Conservation (phyloP, 2,888 invertebrate species). For the Notocelia uddmanniana region DNA sequence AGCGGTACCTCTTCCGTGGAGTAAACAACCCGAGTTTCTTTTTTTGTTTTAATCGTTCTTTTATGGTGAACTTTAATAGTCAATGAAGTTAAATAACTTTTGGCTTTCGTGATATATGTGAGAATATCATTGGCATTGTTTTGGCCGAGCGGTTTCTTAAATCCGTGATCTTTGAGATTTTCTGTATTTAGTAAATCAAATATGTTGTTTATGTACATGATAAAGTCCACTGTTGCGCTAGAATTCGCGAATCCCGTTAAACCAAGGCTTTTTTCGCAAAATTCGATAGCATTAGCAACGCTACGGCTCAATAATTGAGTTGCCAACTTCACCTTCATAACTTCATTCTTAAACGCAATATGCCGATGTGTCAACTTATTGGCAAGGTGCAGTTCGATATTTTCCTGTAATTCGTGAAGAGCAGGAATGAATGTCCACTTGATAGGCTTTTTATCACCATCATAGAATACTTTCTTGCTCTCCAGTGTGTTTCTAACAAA, state of each 20-base stretch:
- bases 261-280: neutral
- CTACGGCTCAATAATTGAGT: neutral
- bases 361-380: slow-evolving; percentile 1
- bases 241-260: neutral
- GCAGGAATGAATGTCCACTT: neutral
- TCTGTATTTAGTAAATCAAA: no score
- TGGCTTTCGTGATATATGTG: no score
- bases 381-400: neutral
- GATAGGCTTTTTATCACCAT: neutral
- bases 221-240: neutral
- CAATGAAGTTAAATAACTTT: no score
- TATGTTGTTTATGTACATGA: no score
- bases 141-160: no score
- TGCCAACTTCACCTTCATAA: slow-evolving; percentile 11
- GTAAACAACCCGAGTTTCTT: no score
- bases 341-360: neutral
- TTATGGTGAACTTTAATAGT: no score
- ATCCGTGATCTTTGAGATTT: no score
- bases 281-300: neutral
- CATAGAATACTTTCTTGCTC: neutral
- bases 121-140: no score
- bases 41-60: no score
- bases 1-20: no score
- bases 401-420: slow-evolving; percentile 2
- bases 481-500: no score